Conservation (phyloP, 2,888 invertebrate genomes). For the Xanthia togata region DNA sequence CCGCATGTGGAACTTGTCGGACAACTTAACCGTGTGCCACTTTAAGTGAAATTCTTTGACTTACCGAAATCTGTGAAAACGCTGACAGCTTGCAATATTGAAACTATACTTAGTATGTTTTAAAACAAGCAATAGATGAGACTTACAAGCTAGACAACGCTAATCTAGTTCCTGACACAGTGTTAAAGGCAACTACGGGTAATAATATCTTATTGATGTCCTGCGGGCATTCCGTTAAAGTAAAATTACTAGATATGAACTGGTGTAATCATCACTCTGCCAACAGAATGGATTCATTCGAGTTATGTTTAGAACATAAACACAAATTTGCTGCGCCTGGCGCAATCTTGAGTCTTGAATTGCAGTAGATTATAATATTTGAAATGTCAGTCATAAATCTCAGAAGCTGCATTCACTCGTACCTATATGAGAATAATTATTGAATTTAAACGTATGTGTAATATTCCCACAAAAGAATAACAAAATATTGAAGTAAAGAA, state of each 20-base stretch:
- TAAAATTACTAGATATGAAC: conserved; percentile 39
- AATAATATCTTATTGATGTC: conserved; percentile 41
- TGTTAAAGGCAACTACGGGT: conserved; percentile 23
- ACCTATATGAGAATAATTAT: conserved; percentile 11
- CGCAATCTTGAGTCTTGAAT: conserved; percentile 45
- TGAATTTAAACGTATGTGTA: conserved; percentile 10
- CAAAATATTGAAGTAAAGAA: conserved; percentile 2
- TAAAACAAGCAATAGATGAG: neutral
- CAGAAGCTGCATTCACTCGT: conserved; percentile 5
- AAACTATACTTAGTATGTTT: neutral
- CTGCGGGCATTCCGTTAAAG: conserved; percentile 40
- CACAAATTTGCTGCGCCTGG: conserved; percentile 45
- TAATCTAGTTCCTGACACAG: conserved; percentile 10
- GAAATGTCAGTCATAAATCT: conserved; percentile 50
- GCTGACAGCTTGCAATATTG: conserved; percentile 26
- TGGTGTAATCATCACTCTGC: conserved; percentile 47
- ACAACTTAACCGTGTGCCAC: conserved; percentile 63
- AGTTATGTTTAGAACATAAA: conserved; percentile 60
- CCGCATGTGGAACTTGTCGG: conserved; percentile 65
- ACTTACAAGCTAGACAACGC: neutral
- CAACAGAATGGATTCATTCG: conserved; percentile 50
- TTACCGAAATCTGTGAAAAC: conserved; percentile 67
- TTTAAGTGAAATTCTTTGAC: conserved; percentile 68
- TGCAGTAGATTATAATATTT: conserved; percentile 51
- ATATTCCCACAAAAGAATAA: conserved; percentile 18